Evolutionary conservation across 2,113 vertebrate genomes (phyloP).

Genomic region (Osmerus mordax): DNA sequence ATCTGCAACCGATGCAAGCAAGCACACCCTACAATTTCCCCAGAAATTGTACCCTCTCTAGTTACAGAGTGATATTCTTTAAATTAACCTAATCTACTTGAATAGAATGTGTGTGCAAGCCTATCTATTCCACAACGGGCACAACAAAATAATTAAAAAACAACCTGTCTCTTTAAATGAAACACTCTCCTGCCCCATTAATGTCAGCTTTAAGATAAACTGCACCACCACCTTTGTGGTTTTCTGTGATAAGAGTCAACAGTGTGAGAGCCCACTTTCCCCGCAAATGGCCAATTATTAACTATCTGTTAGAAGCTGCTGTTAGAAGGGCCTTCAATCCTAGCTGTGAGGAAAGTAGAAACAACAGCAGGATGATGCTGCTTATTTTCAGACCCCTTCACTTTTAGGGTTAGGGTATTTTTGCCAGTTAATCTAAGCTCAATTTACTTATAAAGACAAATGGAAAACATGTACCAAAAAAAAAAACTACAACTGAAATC

Average conservation of each 20-base stretch:
- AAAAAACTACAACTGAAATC: no score
- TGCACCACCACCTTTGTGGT: conserved; percentile 62
- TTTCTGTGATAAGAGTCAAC: conserved; percentile 71
- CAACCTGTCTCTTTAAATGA: conserved; percentile 62
- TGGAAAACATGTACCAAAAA: no score
- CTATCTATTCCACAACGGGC: conserved; percentile 41
- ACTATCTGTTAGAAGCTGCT: conserved; percentile 50
- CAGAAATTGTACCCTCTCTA: no score
- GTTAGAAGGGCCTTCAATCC: conserved; percentile 66
- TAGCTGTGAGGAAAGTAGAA: conserved; percentile 38
- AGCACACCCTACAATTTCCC: no score
- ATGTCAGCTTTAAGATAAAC: conserved; percentile 61
- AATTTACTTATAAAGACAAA: no score
- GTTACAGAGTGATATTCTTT: no score
- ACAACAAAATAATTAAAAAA: conserved; percentile 36
- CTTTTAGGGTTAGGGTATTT: no score
- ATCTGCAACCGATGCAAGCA: no score
- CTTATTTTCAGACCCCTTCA: background rate
- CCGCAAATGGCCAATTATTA: conserved; percentile 70
- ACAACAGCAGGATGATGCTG: conserved; percentile 27
- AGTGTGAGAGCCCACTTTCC: conserved; percentile 65
- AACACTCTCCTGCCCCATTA: conserved; percentile 55
- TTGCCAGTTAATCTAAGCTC: no score
- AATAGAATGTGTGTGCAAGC: background rate
- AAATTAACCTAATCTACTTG: background rate